Percentiles rank a stretch among this genome's conserved stretches.
phyloP scores from a whole-genome alignment of 2,888 invertebrate genomes.

The Flexamia atlantica region DNA sequence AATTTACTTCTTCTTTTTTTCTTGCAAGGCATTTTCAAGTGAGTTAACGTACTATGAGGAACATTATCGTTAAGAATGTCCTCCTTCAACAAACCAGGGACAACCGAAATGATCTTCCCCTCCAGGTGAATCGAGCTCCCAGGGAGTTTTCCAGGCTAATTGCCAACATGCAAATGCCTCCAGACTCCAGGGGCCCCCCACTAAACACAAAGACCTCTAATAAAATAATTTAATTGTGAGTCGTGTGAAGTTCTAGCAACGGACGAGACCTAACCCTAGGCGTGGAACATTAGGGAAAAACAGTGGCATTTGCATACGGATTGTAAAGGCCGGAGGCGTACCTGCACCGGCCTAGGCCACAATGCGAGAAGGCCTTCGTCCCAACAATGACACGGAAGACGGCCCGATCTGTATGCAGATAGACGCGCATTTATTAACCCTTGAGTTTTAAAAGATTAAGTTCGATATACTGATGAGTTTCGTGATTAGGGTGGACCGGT shows the following conservation, averaged over 20 bases:
- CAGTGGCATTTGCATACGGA: conserved; percentile 59
- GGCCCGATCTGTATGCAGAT: conserved; percentile 9
- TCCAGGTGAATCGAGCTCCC: not conserved
- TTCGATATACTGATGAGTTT: conserved; percentile 13
- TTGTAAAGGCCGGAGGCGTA: conserved; percentile 20
- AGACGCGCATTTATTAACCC: conserved; percentile 37
- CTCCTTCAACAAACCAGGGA: no score
- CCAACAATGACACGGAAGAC: conserved; percentile 14
- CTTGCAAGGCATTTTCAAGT: no score
- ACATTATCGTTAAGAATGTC: no score
- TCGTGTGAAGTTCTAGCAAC: conserved; percentile 52
- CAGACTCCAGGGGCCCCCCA: not conserved
- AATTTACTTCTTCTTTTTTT: no score
- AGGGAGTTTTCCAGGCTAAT: not conserved
- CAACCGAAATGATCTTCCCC: not conserved
- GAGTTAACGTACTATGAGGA: no score
- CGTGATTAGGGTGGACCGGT: not conserved
- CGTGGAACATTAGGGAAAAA: conserved; percentile 19
- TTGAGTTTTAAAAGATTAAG: conserved; percentile 35
- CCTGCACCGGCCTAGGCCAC: not conserved
- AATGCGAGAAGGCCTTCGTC: not conserved
- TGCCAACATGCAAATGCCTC: conserved; percentile 36
- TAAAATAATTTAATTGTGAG: conserved; percentile 62
- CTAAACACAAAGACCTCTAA: conserved; percentile 58
- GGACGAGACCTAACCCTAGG: conserved; percentile 11